phyloP scores from a whole-genome alignment of 2,797 vertebrate genomes.

The Poecilia gillii region DNA sequence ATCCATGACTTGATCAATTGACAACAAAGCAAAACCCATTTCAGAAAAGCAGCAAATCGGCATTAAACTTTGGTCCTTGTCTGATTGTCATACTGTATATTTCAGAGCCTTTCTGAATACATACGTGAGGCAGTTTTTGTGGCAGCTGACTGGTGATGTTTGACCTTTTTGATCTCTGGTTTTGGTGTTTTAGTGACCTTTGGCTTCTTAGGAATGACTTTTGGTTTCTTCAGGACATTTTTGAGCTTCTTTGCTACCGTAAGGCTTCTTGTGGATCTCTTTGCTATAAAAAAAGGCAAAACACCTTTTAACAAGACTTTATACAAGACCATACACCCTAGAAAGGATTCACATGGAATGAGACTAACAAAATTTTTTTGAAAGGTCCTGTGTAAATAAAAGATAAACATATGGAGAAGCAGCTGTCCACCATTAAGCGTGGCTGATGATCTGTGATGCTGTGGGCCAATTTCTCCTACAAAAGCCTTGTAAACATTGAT shows the following conservation, averaged over 20 bases:
- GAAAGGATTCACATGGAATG: neutral
- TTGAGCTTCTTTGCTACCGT: conserved; percentile 51
- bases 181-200: conserved; percentile 49
- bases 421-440: neutral
- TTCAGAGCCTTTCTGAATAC: conserved; percentile 41
- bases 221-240: conserved; percentile 53
- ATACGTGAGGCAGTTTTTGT: conserved; percentile 57
- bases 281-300: conserved; percentile 55
- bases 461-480: neutral
- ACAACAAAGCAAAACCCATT: neutral
- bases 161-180: conserved; percentile 28
- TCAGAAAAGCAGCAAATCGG: conserved; percentile 24
- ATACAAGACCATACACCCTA: neutral
- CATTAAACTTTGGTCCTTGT: neutral
- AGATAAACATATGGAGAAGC: neutral
- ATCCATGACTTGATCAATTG: neutral
- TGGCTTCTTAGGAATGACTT: conserved; percentile 42
- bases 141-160: conserved; percentile 16
- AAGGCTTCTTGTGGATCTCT: conserved; percentile 53
- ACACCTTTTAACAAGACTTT: conserved; percentile 11
- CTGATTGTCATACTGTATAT: conserved; percentile 58
- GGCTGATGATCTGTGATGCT: neutral
- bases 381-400: neutral
- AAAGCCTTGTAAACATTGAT: neutral
- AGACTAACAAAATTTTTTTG: neutral